phyloP scores from a whole-genome alignment of 2,797 vertebrate genomes.

The Macrochelys suwanniensis region DNA sequence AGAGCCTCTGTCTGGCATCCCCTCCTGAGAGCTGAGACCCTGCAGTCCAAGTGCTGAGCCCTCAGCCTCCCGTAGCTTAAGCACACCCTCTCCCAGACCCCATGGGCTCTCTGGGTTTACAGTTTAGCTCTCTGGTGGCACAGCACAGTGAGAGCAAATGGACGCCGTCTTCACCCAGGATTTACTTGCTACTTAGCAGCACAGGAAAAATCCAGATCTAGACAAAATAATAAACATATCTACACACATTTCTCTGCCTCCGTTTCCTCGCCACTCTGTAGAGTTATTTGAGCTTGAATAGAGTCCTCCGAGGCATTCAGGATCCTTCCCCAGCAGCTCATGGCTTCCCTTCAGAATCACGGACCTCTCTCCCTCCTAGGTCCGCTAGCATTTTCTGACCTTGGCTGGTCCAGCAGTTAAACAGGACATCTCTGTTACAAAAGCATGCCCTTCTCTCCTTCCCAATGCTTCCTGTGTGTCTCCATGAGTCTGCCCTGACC shows the following conservation, averaged over 20 bases:
- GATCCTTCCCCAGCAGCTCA: background rate
- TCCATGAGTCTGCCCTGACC: background rate
- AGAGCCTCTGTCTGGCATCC: background rate
- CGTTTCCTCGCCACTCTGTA: background rate
- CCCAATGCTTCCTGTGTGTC: background rate
- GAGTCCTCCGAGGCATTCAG: background rate
- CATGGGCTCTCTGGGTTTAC: too few relatives aligned
- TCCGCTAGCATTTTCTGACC: background rate
- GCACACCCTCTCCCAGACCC: too few relatives aligned
- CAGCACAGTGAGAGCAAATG: background rate
- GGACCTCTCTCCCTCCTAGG: background rate
- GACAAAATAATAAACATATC: background rate
- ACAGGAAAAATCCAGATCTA: background rate
- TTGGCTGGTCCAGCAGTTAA: background rate
- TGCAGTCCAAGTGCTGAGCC: background rate
- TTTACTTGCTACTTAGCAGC: background rate
- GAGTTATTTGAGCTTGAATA: background rate
- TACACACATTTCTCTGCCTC: background rate
- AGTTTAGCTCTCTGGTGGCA: too few relatives aligned
- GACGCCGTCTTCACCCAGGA: background rate
- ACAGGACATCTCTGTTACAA: background rate
- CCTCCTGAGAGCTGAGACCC: background rate
- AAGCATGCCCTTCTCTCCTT: background rate
- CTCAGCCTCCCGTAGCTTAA: too few relatives aligned
- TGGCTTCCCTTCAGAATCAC: background rate